Evolutionary conservation across 2,113 vertebrate genomes (phyloP).

Genomic region (human (Homo sapiens)): GRCh38 chr4:13300501-13301000

Average conservation of each 20-base stretch:
- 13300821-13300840: background rate
- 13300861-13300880: background rate
- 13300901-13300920: background rate
- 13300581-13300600: background rate
- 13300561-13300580: background rate
- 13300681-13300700: background rate
- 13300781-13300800: background rate
- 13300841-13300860: background rate
- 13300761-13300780: background rate
- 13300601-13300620: background rate
- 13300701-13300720: background rate
- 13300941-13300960: background rate
- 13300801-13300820: background rate
- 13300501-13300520: background rate
- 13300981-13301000: background rate
- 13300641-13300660: background rate
- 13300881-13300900: background rate
- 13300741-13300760: background rate
- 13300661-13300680: too few relatives aligned
- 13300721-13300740: background rate
- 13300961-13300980: background rate
- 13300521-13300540: background rate
- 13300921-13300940: background rate
- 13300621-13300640: background rate
- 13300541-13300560: background rate